Base-by-base conservation (phyloP, 1,140 invertebrate species). In the Carposina sasakii region DNA sequence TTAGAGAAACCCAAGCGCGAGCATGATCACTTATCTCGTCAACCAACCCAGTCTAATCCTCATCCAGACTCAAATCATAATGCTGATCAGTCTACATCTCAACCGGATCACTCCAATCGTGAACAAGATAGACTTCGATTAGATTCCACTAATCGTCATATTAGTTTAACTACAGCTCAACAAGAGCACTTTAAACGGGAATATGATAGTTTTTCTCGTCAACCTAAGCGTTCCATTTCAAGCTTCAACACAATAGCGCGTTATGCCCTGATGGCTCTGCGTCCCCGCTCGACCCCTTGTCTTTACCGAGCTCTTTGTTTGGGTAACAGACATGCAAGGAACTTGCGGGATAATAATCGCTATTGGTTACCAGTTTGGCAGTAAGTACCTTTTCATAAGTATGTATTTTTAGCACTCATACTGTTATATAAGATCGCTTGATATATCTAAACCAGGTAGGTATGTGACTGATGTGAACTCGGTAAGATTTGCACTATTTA, bases 341-440 rank as follows among this genome's bases (percentile, higher is more conserved):
- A 67, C 15, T 64, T 86, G 21, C 57, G 65, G 0, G 85, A 87
- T 31, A 81, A 73, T 9, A 87, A 87, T 30, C 87, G 86, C 66
- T 87, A 90, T 54, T 90, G 90, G 89, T 66, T 91, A 36, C 91
- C 91, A 10, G 76, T 91, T 39, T 92, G 90, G 90, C 90, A 91
- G 91, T 92, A 85, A 76, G 72, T 81, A 62, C 41, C 30, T n/a
- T 1, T 6, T 16, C 26, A 23, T 34, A 33, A 36, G 12, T 49
- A 1, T 24, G 21, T 41, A 24, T n/a, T 36, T 30, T 47, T 43
- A 24, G 20, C 47, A 17, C 19, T n/a, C n/a, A n/a, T n/a, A n/a
- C n/a, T n/a, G n/a, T n/a, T n/a, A n/a, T n/a, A n/a, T n/a, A n/a
- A n/a, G n/a, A n/a, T n/a, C n/a, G n/a, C n/a, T n/a, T n/a, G n/a